Evolutionary conservation across 2,888 invertebrate genomes (phyloP).

Genomic region (Didymodactylos carnosus): DNA sequence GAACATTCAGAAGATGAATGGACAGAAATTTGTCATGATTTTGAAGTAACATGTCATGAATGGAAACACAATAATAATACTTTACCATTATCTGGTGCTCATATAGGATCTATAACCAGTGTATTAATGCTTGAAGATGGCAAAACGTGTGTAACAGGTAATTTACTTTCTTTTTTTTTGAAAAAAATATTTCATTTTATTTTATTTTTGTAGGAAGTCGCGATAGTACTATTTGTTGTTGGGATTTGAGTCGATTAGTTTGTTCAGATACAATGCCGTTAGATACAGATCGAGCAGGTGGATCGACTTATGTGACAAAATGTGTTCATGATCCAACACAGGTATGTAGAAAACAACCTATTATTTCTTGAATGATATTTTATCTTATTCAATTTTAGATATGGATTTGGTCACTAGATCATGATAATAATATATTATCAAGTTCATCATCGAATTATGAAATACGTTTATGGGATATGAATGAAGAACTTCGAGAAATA

Average conservation of each 20-base stretch:
- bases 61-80: not conserved
- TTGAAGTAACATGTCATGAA: not conserved
- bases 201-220: not conserved
- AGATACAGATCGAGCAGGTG: not conserved
- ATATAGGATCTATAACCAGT: not conserved
- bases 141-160: too few relatives aligned
- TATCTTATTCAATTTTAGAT: not conserved
- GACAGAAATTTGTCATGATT: not conserved
- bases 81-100: not conserved
- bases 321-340: not conserved
- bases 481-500: not conserved
- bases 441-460: not conserved
- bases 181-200: not conserved
- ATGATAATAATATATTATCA: not conserved
- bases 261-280: too few relatives aligned
- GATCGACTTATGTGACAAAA: not conserved
- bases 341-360: not conserved
- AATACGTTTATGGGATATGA: not conserved
- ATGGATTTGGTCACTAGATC: not conserved
- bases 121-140: not conserved
- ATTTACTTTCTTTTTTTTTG: not conserved
- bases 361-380: not conserved
- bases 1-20: not conserved
- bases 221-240: not conserved
- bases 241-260: not conserved